phyloP scores from a whole-genome alignment of 2,888 invertebrate species.

The Empis stercorea region DNA sequence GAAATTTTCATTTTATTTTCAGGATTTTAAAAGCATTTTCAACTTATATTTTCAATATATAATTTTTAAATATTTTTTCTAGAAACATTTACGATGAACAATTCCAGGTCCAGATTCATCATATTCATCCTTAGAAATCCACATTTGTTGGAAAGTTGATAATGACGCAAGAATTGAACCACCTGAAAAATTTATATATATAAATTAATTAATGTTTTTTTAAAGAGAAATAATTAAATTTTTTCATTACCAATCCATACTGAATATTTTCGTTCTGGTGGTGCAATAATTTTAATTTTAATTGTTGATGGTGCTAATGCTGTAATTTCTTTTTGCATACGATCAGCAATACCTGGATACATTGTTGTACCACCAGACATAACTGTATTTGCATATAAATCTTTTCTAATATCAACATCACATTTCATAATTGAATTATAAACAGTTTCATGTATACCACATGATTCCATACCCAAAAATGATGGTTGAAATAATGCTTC shows the following conservation, averaged over 20 bases:
- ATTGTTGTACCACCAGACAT: conserved; percentile 90
- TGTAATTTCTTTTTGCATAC: conserved; percentile 80
- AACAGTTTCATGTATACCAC: conserved; percentile 38
- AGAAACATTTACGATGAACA: conserved; percentile 98
- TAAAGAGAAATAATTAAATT: too few relatives aligned
- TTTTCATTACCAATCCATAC: neutral
- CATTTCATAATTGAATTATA: conserved; percentile 56
- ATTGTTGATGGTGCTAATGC: conserved; percentile 51
- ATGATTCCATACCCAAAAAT: conserved; percentile 82
- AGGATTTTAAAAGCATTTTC: too few relatives aligned
- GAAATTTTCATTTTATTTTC: too few relatives aligned
- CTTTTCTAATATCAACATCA: conserved; percentile 13
- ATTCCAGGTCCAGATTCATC: conserved; percentile 87
- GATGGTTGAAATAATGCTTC: conserved; percentile 85
- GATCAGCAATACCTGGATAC: conserved; percentile 94
- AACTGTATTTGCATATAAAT: conserved; percentile 80
- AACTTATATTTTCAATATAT: too few relatives aligned
- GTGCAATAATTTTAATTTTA: conserved; percentile 90
- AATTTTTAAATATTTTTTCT: conserved; percentile 30
- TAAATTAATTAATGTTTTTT: too few relatives aligned
- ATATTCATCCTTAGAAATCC: conserved; percentile 85
- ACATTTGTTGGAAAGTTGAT: conserved; percentile 85
- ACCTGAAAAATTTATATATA: conserved; percentile 15
- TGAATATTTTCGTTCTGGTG: conserved; percentile 24
- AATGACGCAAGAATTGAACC: conserved; percentile 79